Percentiles rank a stretch among this genome's conserved stretches.
Evolutionary conservation across 2,113 vertebrate species (phyloP).

Genomic region (Sminthopsis crassicaudata): DNA sequence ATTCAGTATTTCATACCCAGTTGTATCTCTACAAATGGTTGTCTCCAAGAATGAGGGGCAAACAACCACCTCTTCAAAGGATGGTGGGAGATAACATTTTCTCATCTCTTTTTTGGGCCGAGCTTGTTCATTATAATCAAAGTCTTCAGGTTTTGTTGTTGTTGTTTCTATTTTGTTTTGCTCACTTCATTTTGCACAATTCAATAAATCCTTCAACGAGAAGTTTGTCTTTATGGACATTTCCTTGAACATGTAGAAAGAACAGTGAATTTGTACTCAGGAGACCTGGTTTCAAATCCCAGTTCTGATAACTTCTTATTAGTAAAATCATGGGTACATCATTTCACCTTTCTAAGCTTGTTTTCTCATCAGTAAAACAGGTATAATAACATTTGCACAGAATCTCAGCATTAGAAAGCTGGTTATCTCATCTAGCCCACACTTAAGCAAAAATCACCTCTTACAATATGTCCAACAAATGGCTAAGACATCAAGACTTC

Average conservation of each 20-base stretch:
- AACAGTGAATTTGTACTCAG: not conserved
- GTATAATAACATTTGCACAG: not conserved
- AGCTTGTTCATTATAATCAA: not conserved
- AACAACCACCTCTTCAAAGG: not conserved
- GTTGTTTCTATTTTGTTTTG: not conserved
- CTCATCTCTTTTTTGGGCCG: not conserved
- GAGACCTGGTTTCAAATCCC: not conserved
- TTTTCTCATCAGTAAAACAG: conserved; percentile 24
- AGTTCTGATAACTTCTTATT: not conserved
- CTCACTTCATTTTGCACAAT: not conserved
- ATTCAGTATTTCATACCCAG: not conserved
- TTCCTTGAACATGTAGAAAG: not conserved
- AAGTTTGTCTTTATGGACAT: not conserved
- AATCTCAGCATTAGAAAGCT: not conserved
- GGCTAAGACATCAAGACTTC: not conserved
- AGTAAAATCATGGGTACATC: not conserved
- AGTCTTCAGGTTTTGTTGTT: not conserved
- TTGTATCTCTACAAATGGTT: not conserved
- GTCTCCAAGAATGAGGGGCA: no score
- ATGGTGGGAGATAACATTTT: not conserved
- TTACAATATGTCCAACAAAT: not conserved
- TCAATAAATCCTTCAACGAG: not conserved
- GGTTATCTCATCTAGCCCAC: not conserved
- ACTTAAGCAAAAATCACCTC: not conserved
- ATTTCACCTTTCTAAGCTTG: not conserved